phyloP scores from a whole-genome alignment of 2,888 invertebrate genomes.

The Galerucella calmariensis region DNA sequence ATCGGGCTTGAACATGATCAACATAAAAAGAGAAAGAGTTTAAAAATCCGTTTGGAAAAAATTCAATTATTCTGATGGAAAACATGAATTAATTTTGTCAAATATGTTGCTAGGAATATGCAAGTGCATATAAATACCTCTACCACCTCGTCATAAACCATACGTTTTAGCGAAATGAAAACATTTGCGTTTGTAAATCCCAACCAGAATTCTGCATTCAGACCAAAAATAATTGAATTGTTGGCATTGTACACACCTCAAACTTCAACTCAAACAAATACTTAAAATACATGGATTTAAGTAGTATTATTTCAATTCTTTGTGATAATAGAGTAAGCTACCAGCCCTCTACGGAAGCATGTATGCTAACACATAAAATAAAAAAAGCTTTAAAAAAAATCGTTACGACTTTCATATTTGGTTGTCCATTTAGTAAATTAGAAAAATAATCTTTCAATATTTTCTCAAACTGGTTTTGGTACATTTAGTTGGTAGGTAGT shows the following conservation, averaged over 20 bases:
- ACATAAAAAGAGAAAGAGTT: conserved; percentile 34
- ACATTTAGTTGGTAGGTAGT: conserved; percentile 23
- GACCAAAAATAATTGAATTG: too few relatives aligned
- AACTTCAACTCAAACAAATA: neutral
- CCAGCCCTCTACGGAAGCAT: neutral
- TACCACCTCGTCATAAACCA: neutral
- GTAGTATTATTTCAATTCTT: too few relatives aligned
- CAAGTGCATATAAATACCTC: conserved; percentile 31
- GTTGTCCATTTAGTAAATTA: conserved; percentile 6
- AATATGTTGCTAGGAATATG: conserved; percentile 27
- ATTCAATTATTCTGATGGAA: conserved; percentile 41
- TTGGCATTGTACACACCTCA: too few relatives aligned
- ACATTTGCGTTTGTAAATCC: neutral
- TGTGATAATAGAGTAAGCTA: neutral
- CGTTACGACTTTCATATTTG: conserved; percentile 2
- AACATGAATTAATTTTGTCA: conserved; percentile 36
- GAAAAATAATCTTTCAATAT: conserved; percentile 18
- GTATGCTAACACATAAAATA: conserved; percentile 8
- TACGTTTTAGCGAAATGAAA: conserved; percentile 19
- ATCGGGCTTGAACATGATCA: conserved; percentile 32
- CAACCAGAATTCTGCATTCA: too few relatives aligned
- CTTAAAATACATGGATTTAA: neutral
- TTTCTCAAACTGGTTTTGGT: conserved; percentile 12
- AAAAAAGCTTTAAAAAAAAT: neutral
- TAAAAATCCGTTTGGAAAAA: conserved; percentile 29